Base-by-base conservation (phyloP, 2,113 vertebrate species). In the Campylomormyrus tamandua region DNA sequence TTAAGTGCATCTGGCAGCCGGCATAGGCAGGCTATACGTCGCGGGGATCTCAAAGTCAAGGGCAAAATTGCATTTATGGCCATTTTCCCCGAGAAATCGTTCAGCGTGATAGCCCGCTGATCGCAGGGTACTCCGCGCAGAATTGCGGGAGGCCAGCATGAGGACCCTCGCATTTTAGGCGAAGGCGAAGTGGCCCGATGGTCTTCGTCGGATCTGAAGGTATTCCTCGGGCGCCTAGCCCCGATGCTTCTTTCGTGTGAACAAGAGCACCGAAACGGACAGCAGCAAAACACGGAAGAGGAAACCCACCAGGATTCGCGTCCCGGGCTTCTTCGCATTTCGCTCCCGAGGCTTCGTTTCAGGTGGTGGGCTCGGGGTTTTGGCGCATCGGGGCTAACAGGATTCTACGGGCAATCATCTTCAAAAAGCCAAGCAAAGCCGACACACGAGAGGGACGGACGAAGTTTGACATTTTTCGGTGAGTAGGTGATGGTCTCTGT, bases 221-320 rank as follows among this genome's bases (percentile, higher is more conserved):
- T 27, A 88, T 56, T 31, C 31, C 10, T 21, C 3, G 21, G 15
- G n/a, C 8, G 53, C 58, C 62, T 27, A 15, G 8, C 24, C 80
- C 42, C 21, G 48, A 89, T 35, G 50, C 62, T 74, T 45, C 48
- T 85, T 88, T 49, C 80, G 89, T 90, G 92, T 91, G 89, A 91
- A 87, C 39, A 90, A 66, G 90, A 91, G 87, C 85, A 87, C 58
- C 83, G 11, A 83, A n/a, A 70, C 8, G 88, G 92, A 66, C 90
- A 90, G 90, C 89, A 17, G 27, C 91, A 80, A 88, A 85, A 90
- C 92, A 91, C 92, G 91, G 62, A 62, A 92, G 93, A 92, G 91
- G 91, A 92, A 93, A 35, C 31, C 27, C 86, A 19, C 10, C 70
- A 42, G 19, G 66, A 90, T 88, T 39, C 31, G 49, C 45, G 27